Conservation (phyloP, 64 coral and sea anemone genomes). For the Stichodactyla mertensii region DNA sequence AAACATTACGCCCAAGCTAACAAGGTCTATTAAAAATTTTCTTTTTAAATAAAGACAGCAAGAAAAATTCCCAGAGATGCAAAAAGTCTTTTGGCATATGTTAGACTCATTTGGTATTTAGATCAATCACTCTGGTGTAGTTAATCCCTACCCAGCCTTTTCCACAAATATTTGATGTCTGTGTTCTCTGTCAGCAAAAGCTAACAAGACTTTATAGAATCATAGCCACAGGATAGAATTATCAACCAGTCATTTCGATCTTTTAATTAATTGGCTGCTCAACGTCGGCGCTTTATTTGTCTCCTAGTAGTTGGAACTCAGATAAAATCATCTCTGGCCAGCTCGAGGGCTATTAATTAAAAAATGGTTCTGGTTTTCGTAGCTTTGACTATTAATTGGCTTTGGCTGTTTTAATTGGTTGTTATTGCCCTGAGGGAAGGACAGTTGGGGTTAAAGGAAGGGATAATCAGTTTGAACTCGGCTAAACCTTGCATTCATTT, state of each 20-base stretch:
- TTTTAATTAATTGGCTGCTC: background rate
- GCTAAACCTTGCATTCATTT: too few species aligned
- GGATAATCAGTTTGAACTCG: too few species aligned
- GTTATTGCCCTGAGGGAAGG: background rate
- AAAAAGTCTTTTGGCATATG: too few species aligned
- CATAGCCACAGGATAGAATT: background rate
- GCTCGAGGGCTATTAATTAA: background rate
- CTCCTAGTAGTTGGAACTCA: background rate
- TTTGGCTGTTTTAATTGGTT: background rate
- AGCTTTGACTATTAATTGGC: background rate
- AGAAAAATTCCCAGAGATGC: too few species aligned
- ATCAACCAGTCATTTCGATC: background rate
- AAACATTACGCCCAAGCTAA: too few species aligned
- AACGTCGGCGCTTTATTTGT: background rate
- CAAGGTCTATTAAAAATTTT: too few species aligned
- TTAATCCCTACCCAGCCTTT: background rate
- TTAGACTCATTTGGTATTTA: too few species aligned
- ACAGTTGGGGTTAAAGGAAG: background rate
- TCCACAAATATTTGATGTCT: background rate
- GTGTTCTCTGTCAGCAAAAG: too few species aligned
- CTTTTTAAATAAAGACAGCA: too few species aligned
- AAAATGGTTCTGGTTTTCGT: background rate
- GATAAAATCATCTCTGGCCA: background rate
- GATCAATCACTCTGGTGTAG: too few species aligned
- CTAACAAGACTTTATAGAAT: background rate